Conservation (phyloP, 2,888 invertebrate species). For the Drosophila kokeensis region DNA sequence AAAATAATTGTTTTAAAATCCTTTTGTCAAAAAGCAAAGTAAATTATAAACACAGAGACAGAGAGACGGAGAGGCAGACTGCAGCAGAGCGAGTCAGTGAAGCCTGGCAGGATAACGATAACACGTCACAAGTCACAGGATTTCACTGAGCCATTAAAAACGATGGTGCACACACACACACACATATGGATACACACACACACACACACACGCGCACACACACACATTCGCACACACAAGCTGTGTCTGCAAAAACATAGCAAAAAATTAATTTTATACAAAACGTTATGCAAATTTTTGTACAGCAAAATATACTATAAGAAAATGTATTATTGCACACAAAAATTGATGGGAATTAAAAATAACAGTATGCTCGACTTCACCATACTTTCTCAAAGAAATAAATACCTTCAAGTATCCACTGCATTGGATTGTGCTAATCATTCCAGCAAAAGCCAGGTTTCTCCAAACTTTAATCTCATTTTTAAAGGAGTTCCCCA, state of each 20-base stretch:
- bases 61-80: conserved; percentile 27
- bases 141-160: conserved; percentile 72
- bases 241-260: conserved; percentile 69
- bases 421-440: neutral
- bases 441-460: neutral
- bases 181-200: neutral
- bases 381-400: conserved; percentile 17
- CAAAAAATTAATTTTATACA: conserved; percentile 73
- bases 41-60: conserved; percentile 68
- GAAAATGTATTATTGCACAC: conserved; percentile 61
- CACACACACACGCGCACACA: neutral
- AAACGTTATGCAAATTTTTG: conserved; percentile 67
- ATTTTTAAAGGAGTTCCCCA: neutral
- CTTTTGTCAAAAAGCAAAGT: conserved; percentile 81
- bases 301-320: conserved; percentile 40
- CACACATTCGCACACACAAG: neutral
- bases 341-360: conserved; percentile 38
- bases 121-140: conserved; percentile 76
- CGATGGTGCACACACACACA: conserved; percentile 21
- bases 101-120: conserved; percentile 73
- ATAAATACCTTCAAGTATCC: neutral
- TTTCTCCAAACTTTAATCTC: neutral
- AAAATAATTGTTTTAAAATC: conserved; percentile 81
- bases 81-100: conserved; percentile 48
- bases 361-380: conserved; percentile 15